Conservation (phyloP, 1,140 invertebrate species). For the Microplitis demolitor region DNA sequence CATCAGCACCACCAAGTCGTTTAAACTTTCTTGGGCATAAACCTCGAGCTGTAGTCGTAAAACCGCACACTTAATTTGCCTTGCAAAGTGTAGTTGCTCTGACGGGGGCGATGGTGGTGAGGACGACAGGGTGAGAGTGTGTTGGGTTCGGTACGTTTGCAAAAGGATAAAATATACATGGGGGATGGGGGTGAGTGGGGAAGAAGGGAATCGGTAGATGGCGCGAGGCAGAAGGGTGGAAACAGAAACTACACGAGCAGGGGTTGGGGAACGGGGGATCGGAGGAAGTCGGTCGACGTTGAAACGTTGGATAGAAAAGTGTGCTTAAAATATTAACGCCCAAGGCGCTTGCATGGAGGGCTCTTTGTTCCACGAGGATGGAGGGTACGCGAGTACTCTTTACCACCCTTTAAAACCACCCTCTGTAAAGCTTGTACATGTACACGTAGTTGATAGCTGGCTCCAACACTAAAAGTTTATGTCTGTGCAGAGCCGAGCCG, state of each 20-base stretch:
- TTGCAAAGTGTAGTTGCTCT: conserved; percentile 59
- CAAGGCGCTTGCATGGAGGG: conserved; percentile 50
- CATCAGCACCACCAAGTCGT: conserved; percentile 8
- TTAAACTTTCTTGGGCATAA: conserved; percentile 18
- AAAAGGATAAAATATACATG: neutral
- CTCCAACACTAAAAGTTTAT: neutral
- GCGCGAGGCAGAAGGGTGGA: neutral
- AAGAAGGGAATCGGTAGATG: conserved; percentile 30
- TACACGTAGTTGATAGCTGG: neutral
- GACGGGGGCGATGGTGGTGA: neutral
- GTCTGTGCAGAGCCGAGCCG: neutral
- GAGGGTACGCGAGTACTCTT: conserved; percentile 20
- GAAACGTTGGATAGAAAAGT: conserved; percentile 51
- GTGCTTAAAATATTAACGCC: conserved; percentile 64
- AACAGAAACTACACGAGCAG: conserved; percentile 7
- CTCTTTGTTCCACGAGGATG: conserved; percentile 54
- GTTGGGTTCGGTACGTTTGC: neutral
- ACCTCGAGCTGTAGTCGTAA: conserved; percentile 56
- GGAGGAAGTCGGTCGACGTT: conserved; percentile 1
- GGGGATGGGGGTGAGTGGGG: conserved; percentile 11
- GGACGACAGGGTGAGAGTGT: neutral
- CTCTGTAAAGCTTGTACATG: neutral
- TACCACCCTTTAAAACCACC: neutral
- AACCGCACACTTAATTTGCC: conserved; percentile 63
- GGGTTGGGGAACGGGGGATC: conserved; percentile 8